These are phyloP conservation scores for Rhinogobius similis DNA, from an alignment of 2,113 vertebrate species.

Conservation along the genomic window DNA sequence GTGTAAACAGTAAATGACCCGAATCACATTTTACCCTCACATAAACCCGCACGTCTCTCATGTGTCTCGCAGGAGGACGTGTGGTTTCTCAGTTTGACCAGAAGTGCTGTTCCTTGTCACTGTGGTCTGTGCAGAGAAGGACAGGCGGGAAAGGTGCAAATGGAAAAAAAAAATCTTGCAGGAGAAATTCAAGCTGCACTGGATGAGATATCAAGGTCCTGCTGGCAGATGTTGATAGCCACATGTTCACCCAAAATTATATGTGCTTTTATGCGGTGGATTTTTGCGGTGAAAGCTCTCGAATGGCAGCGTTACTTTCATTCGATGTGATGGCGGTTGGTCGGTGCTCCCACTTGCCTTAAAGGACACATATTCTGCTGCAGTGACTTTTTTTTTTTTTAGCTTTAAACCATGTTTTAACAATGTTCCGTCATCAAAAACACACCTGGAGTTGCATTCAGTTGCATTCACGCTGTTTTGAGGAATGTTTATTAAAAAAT, in stretches of 20 bases:
- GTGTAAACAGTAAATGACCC: not conserved
- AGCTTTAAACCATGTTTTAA: too few relatives aligned
- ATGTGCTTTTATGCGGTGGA: conserved; percentile 24
- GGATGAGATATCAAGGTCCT: conserved; percentile 54
- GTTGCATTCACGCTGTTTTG: too few relatives aligned
- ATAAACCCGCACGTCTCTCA: conserved; percentile 57
- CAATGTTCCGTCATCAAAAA: too few relatives aligned
- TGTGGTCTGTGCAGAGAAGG: conserved; percentile 59
- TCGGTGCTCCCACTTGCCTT: conserved; percentile 1
- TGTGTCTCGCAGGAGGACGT: conserved; percentile 23
- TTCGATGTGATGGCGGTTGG: conserved; percentile 19
- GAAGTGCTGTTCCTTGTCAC: conserved; percentile 74
- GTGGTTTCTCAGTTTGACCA: conserved; percentile 38
- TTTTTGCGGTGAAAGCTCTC: conserved; percentile 16
- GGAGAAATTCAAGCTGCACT: conserved; percentile 47
- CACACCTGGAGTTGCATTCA: too few relatives aligned
- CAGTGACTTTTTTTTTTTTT: too few relatives aligned
- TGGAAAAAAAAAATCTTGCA: conserved; percentile 77
- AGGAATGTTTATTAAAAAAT: too few relatives aligned
- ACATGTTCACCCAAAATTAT: conserved; percentile 25
- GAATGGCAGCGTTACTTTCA: conserved; percentile 20
- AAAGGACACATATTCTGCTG: too few relatives aligned
- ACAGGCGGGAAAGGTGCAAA: conserved; percentile 81
- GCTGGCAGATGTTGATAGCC: conserved; percentile 46
- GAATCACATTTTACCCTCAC: conserved; percentile 54